Base-by-base conservation (phyloP, 1,140 invertebrate genomes). In the Pinna nobilis region DNA sequence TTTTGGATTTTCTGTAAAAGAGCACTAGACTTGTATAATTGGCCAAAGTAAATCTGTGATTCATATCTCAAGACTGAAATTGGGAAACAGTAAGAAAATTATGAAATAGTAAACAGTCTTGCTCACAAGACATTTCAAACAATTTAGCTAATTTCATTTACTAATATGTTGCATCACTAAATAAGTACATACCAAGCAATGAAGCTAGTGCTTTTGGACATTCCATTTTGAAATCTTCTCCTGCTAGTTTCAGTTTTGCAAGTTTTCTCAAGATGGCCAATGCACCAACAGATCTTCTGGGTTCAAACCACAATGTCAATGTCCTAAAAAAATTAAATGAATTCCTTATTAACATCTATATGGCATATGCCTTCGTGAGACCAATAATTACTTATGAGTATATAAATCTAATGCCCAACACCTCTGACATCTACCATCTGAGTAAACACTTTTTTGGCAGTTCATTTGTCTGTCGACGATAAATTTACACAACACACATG, bases 161-260 rank as follows among this genome's bases (percentile, higher is more conserved):
- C n/a, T n/a, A n/a, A n/a, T n/a, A n/a, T n/a, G n/a, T n/a, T n/a
- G n/a, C n/a, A n/a, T n/a, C n/a, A n/a, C n/a, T n/a, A 53, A 25
- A 2, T 53, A 23, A 5, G 11, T 0, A 63, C 59, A 0, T 63
- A 63, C 59, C 59, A 44, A 63, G 35, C 59, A 63, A 41, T 20
- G 59, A 63, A 23, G 59, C 59, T 41, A 63, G 44, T 25, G 59
- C 59, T 44, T 63, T 63, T 0, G 59, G 59, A 44, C 59, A 63
- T 25, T 63, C 59, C 59, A 63, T 63, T 63, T 44, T 63, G 25
- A 41, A 63, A 30, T 63, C 59, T 63, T 63, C 59, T 63, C 59
- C 59, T 23, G 59, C 33, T 23, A 63, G 28, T 25, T 63, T 32
- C 25, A 63, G 20, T 28, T 63, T 39, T 13, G 59, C 59, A 1